These are phyloP conservation scores for Caenorhabditis panamensis DNA, from an alignment of 2,888 invertebrate genomes.

Conservation along the genomic window DNA sequence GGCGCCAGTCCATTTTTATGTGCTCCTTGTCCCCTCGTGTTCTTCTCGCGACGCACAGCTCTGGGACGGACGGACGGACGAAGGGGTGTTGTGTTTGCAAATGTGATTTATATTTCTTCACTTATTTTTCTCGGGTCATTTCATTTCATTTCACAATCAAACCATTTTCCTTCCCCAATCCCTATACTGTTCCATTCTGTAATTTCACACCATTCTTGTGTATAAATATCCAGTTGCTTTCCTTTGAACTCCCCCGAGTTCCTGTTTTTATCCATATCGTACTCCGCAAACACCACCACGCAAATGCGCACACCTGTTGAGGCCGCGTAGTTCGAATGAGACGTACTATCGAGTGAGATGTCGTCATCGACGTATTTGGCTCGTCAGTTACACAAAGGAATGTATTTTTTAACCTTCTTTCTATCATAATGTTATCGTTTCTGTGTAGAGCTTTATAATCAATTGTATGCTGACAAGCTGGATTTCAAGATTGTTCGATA, in stretches of 20 bases:
- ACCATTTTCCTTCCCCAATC: constrained; percentile 10
- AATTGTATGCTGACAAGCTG: too few species aligned
- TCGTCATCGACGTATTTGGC: too few species aligned
- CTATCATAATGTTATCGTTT: too few species aligned
- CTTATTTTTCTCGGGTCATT: too few species aligned
- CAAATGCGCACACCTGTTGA: constrained; percentile 6
- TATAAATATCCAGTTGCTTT: constrained; percentile 3
- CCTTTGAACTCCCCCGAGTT: constrained; percentile 21
- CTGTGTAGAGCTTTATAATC: too few species aligned
- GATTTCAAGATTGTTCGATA: too few species aligned
- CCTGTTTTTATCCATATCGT: too few species aligned
- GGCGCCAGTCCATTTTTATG: constrained; percentile 49
- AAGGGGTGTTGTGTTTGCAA: constrained; percentile 40
- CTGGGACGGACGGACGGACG: too few species aligned
- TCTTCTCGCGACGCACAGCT: not conserved
- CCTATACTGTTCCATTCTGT: not conserved
- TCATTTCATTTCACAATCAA: constrained; percentile 51
- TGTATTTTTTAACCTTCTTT: too few species aligned
- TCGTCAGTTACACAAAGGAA: too few species aligned
- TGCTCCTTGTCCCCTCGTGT: constrained; percentile 24
- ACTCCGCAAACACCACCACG: constrained; percentile 53
- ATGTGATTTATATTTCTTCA: constrained; percentile 51
- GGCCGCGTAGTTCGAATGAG: constrained; percentile 45
- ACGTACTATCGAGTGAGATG: too few species aligned
- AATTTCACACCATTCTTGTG: not conserved